Conservation (phyloP, 2,888 invertebrate species). For the Lasius fuliginosus region DNA sequence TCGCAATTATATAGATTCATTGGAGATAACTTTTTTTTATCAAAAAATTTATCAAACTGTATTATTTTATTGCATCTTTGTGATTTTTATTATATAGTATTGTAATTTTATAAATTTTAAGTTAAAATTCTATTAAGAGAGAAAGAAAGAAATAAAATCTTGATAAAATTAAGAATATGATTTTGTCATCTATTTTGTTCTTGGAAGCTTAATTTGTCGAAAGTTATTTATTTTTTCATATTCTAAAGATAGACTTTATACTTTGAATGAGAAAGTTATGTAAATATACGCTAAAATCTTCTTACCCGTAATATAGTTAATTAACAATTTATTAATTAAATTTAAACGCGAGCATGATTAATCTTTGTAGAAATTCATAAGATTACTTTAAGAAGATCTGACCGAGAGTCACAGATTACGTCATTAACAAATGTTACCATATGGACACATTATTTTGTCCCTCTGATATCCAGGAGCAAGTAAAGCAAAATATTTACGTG, state of each 20-base stretch:
- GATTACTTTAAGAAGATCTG: not conserved
- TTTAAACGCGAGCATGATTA: not conserved
- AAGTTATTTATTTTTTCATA: not conserved
- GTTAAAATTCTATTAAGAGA: not conserved
- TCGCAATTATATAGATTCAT: not conserved
- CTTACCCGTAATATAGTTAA: not conserved
- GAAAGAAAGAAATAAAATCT: not conserved
- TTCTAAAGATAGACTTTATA: not conserved
- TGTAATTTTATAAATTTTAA: not conserved
- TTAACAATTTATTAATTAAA: not conserved
- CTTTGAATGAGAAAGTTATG: not conserved
- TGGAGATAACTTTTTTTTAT: not conserved
- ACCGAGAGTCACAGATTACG: conserved; percentile 62
- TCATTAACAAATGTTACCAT: conserved; percentile 82
- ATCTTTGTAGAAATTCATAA: not conserved
- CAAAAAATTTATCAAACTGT: not conserved
- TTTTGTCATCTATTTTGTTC: not conserved
- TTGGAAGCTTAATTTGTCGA: not conserved
- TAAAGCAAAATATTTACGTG: conserved; percentile 85
- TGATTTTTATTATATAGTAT: not conserved
- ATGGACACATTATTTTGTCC: conserved; percentile 77
- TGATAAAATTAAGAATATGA: not conserved
- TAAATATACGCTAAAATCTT: not conserved
- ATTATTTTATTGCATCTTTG: not conserved
- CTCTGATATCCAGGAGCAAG: conserved; percentile 77